A percentile compares a stretch with the other conserved stretches of the same genome.
phyloP scores from a whole-genome alignment of 2,113 vertebrate species.

The Catagonus wagneri region DNA sequence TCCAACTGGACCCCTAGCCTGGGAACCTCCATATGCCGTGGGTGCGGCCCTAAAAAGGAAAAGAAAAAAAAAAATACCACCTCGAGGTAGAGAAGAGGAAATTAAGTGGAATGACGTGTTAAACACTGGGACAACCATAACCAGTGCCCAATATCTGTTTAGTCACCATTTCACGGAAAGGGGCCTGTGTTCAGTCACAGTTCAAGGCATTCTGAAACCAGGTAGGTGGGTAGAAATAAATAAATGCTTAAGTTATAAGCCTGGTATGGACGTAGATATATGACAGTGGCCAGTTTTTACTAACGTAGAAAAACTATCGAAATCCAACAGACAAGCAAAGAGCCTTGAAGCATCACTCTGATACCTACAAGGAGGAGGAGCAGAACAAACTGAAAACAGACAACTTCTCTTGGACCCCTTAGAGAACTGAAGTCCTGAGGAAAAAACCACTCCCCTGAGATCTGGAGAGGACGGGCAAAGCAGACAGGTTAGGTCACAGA shows the following conservation, averaged over 20 bases:
- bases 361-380: neutral
- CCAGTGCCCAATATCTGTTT: neutral
- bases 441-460: neutral
- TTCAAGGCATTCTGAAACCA: neutral
- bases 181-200: neutral
- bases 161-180: neutral
- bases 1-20: too few species aligned
- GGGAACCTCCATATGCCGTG: too few species aligned
- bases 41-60: too few species aligned
- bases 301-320: neutral
- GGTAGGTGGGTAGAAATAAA: neutral
- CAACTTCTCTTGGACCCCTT: neutral
- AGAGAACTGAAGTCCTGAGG: neutral
- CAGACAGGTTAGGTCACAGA: neutral
- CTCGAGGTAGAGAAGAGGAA: rapidly evolving
- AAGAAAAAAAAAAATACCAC: too few species aligned
- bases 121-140: rapidly evolving
- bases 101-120: neutral
- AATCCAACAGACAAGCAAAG: neutral
- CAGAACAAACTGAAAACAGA: neutral
- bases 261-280: neutral
- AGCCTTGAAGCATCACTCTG: neutral
- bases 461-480: neutral
- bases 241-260: neutral
- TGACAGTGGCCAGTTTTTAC: neutral